Evolutionary conservation across 1,140 invertebrate genomes (phyloP).

Genomic region (Trachymyrmex septentrionalis): DNA sequence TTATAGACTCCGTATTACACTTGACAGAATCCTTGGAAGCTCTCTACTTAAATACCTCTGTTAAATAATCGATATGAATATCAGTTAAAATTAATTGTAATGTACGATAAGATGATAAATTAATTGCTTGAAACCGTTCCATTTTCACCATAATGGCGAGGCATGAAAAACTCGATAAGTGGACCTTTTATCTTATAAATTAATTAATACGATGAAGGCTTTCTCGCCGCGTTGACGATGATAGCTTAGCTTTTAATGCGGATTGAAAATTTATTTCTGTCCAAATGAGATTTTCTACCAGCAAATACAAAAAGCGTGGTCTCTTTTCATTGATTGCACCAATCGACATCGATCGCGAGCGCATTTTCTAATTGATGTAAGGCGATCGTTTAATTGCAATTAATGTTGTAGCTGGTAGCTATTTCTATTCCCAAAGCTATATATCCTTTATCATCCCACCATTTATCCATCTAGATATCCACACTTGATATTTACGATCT

Average conservation of each 20-base stretch:
- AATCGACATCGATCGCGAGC: slow-evolving; percentile 60
- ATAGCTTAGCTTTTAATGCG: slow-evolving; percentile 40
- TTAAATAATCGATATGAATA: slow-evolving; percentile 3
- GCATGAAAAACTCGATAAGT: slow-evolving; percentile 25
- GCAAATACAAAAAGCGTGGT: background rate
- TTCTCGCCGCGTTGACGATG: slow-evolving; percentile 23
- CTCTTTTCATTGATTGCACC: slow-evolving; percentile 48
- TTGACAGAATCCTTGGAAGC: background rate
- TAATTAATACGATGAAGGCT: slow-evolving; percentile 28
- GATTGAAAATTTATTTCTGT: slow-evolving; percentile 18
- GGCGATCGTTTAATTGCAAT: slow-evolving; percentile 77
- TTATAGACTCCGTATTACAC: slow-evolving; percentile 17
- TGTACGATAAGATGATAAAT: background rate
- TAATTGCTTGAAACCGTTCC: background rate
- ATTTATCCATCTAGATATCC: slow-evolving; percentile 25
- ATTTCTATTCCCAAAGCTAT: slow-evolving; percentile 48
- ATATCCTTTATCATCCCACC: slow-evolving; percentile 67
- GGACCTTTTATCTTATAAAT: slow-evolving; percentile 35
- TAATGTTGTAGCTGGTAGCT: slow-evolving; percentile 51
- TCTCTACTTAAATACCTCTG: background rate
- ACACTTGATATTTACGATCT: background rate
- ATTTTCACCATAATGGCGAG: background rate
- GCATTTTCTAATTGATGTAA: slow-evolving; percentile 72
- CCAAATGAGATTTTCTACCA: slow-evolving; percentile 1
- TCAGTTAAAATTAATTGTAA: background rate